phyloP scores from a whole-genome alignment of 2,888 invertebrate species.

The Cecidostiba fungosa region DNA sequence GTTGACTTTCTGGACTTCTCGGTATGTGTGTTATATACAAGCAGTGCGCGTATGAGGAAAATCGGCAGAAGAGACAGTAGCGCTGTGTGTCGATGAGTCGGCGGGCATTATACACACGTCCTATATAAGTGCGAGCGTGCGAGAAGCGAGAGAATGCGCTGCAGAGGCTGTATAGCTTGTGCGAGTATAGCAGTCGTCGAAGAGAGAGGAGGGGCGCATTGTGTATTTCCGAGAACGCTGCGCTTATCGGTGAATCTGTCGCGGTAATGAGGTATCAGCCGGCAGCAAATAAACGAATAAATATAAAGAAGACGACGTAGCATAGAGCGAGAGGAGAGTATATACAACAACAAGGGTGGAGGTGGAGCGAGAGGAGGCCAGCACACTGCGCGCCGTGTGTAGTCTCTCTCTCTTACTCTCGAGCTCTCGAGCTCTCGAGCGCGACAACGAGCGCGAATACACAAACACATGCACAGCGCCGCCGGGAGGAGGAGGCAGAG shows the following conservation, averaged over 20 bases:
- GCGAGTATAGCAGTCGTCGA: constrained; percentile 50
- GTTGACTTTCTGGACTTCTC: no score
- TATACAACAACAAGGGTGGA: constrained; percentile 34
- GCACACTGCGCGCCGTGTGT: constrained; percentile 3
- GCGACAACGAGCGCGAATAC: constrained; percentile 43
- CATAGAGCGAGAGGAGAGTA: constrained; percentile 49
- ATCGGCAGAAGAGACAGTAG: not conserved
- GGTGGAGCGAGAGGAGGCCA: constrained; percentile 45
- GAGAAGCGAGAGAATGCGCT: constrained; percentile 3
- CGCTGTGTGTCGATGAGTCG: not conserved
- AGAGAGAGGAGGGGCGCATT: constrained; percentile 75
- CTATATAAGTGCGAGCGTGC: no score
- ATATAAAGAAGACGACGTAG: constrained; percentile 68
- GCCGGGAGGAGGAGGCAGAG: constrained; percentile 56
- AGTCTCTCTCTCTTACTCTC: not conserved
- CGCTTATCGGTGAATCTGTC: constrained; percentile 80
- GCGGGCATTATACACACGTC: no score
- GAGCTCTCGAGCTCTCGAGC: not conserved
- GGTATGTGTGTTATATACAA: no score
- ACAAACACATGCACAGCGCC: constrained; percentile 14
- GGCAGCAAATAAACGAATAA: constrained; percentile 76
- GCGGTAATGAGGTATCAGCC: constrained; percentile 80
- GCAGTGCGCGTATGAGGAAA: not conserved
- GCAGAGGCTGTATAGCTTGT: not conserved
- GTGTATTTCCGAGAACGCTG: constrained; percentile 79